Base-by-base conservation (phyloP, 2,888 invertebrate genomes). In the Notocelia uddmanniana region DNA sequence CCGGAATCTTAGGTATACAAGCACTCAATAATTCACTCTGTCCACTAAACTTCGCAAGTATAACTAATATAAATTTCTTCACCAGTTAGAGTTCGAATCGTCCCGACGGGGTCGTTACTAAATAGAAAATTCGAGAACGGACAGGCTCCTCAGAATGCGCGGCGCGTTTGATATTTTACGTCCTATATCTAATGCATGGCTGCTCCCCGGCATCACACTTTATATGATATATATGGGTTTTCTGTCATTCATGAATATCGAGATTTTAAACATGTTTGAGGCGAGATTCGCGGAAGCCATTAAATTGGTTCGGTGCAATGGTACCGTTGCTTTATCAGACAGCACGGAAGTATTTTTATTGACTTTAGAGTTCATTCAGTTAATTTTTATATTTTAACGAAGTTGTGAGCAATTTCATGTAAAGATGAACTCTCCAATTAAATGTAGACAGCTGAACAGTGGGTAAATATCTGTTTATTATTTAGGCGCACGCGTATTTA, bases 141-240 rank as follows among this genome's bases (percentile, higher is more conserved):
- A 60, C 59, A 34, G 18, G 31, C 60, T 45, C 76, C 76, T 79
- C 79, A 79, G 83, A 80, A 84, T 84, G 83, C 85, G 82, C 83
- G 81, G 74, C 76, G 78, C 79, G 80, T 68, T 62, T 82, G 82
- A 86, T 87, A 86, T 86, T 85, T 86, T 84, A 88, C 83, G 80
- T 78, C 83, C 86, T 83, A 85, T 86, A 86, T 85, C 82, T 83
- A 84, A 86, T 84, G 82, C 83, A 84, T 76, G 77, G 79, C 80
- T 79, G 80, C 80, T 80, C 86, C 85, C 85, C 77, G 77, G 81
- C 82, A 81, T 86, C 81, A 81, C 77, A 60, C 71, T 71, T 70
- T 70, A 70, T 66, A 58, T 66, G 66, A 71, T 60, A 71, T 67
- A 71, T 71, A 59, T 48, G 71, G 71, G 59, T 54, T 54, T 66